These are phyloP conservation scores for Drosophila funebris DNA, from an alignment of 1,140 invertebrate species.

Conservation along the genomic window DNA sequence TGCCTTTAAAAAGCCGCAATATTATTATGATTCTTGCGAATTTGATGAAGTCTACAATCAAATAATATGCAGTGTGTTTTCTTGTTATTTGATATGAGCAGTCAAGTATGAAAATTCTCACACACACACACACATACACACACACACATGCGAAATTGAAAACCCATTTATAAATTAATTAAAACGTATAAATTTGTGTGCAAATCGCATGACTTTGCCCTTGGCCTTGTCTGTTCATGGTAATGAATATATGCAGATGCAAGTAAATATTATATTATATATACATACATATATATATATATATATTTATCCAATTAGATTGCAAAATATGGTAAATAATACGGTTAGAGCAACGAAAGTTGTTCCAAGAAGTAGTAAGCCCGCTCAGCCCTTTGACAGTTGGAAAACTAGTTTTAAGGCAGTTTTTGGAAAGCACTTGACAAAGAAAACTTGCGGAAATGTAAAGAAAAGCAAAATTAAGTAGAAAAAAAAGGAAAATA, in stretches of 20 bases:
- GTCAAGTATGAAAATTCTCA: not conserved
- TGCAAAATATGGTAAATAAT: conserved; percentile 5
- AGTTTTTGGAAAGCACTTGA: too few relatives aligned
- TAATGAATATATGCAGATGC: too few relatives aligned
- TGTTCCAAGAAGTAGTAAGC: not conserved
- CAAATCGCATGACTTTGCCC: conserved; percentile 9
- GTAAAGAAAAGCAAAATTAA: too few relatives aligned
- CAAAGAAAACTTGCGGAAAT: too few relatives aligned
- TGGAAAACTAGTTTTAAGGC: too few relatives aligned
- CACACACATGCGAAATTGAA: not conserved
- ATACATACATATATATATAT: not conserved
- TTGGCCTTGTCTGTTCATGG: conserved; percentile 16
- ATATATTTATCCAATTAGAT: conserved; percentile 10
- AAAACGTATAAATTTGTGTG: conserved; percentile 19
- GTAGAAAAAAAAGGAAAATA: too few relatives aligned
- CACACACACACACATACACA: not conserved
- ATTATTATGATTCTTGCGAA: not conserved
- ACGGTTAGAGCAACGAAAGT: not conserved
- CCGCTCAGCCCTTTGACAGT: too few relatives aligned
- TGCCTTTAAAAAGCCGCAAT: too few relatives aligned
- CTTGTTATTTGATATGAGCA: conserved; percentile 3
- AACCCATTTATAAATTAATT: conserved; percentile 42
- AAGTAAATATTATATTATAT: not conserved
- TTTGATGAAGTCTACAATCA: not conserved
- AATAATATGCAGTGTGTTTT: conserved; percentile 8